Evolutionary conservation across 2,888 invertebrate genomes (phyloP), one percentile per base, ranked within the genome.

Genomic region (Elmis aenea): DNA sequence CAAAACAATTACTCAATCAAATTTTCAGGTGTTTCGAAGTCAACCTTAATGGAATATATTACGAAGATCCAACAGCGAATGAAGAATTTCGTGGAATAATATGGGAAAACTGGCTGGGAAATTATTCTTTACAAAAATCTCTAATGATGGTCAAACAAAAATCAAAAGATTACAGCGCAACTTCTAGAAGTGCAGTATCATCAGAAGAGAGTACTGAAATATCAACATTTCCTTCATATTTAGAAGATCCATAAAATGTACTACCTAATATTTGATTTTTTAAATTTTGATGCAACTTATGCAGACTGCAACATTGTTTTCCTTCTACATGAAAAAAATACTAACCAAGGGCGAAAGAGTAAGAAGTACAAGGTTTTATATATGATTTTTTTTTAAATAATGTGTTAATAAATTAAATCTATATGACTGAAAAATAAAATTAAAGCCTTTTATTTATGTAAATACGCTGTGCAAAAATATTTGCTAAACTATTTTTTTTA

Each of bases 101-200:
- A 46, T 77, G 77, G 77, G 74, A 76, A 45, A 67, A 70, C 42
- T 75, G 76, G 76, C 64, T 66, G 29, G 75, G 73, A n/a, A 72
- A 75, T 54, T 71, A 72, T 55, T 72, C 74, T 1, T 54, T 77
- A 40, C 71, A 68, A 42, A 64, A 64, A 26, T 62, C 73, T 0
- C 66, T 69, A 43, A 77, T 78, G 73, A 66, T 70, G 61, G 57
- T 73, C 5, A 58, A 66, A 50, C 11, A 5, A 8, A 28, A 18
- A 10, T 2, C 11, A 6, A 5, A 1, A 10, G 13, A 10, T 2
- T 10, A 14, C 9, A 13, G n/a, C n/a, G n/a, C n/a, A n/a, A n/a
- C n/a, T n/a, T n/a, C n/a, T n/a, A n/a, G n/a, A n/a, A n/a, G n/a
- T n/a, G n/a, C n/a, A n/a, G n/a, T n/a, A n/a, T n/a, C n/a, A n/a